Conservation (phyloP, 2,888 invertebrate species). For the Seira ritae region DNA sequence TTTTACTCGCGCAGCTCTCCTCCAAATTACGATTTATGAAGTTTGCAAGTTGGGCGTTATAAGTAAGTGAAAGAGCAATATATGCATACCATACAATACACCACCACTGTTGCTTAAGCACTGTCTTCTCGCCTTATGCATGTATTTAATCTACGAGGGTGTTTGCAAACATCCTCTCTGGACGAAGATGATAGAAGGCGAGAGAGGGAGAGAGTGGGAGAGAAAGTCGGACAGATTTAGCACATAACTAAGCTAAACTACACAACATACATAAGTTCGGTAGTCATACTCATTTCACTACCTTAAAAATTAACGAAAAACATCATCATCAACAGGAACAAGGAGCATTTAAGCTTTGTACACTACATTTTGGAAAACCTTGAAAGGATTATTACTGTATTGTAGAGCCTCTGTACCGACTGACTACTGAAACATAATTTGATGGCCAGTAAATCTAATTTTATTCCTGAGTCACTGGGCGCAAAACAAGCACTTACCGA, state of each 20-base stretch:
- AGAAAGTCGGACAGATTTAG: background rate
- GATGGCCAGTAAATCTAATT: conserved; percentile 9
- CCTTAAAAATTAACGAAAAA: background rate
- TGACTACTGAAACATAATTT: background rate
- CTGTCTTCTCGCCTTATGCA: too few relatives aligned
- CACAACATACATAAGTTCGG: too few relatives aligned
- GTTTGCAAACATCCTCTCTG: too few relatives aligned
- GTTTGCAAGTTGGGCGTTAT: too few relatives aligned
- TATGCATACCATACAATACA: too few relatives aligned
- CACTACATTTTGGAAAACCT: background rate
- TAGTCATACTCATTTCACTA: too few relatives aligned
- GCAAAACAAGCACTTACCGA: background rate
- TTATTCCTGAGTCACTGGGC: background rate
- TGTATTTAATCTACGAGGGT: too few relatives aligned
- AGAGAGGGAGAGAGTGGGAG: background rate
- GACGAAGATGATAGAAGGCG: background rate
- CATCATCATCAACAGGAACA: background rate
- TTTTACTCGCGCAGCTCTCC: too few relatives aligned
- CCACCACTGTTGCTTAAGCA: too few relatives aligned
- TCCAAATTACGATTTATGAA: too few relatives aligned
- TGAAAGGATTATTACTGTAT: background rate
- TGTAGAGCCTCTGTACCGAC: background rate
- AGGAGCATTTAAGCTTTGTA: background rate
- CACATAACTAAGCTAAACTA: too few relatives aligned
- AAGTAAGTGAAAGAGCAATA: too few relatives aligned